Base-by-base conservation (phyloP, 2,797 vertebrate genomes). In the Amniataba percoides region DNA sequence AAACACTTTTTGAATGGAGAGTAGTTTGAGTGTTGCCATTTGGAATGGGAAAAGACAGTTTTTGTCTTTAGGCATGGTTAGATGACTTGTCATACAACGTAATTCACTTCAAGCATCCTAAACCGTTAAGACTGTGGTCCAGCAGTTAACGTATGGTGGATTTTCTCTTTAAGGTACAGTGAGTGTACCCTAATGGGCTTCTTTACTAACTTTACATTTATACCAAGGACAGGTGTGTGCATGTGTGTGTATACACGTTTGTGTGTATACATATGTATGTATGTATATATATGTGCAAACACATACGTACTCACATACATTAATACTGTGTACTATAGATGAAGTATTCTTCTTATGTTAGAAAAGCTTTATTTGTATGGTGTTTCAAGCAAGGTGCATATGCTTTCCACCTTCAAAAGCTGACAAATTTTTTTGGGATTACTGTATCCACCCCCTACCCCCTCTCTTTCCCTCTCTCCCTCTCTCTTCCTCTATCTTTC, bases 401-500 rank as follows among this genome's bases (percentile, higher is more conserved):
- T 61, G 39, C n/a, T 36, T 52, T 2, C 21, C 49, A 40, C 36
- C 14, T 57, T 34, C 45, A 60, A 64, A 13, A 64, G 13, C 34
- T 42, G 27, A 68, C 45, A 15, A 21, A 18, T 19, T 46, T 57
- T 39, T 36, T 74, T 56, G n/a, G 7, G 18, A 36, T 75, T 65
- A 71, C 63, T 70, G 42, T 76, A 79, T 53, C 58, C 13, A 25
- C 15, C 13, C 48, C n/a, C 31, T 42, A 23, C 40, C 59, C 18
- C 15, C 2, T 14, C 7, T 23, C 3, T 15, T 3, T 10, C 40
- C 34, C 27, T 31, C 9, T 23, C 39, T 57, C 40, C 25, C 13
- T 11, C 36, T 58, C n/a, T 45, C 36, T 57, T 57, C 45, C 51
- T 69, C 56, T 49, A 36, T 74, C 59, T 77, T 79, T 62, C 70